phyloP scores from a whole-genome alignment of 2,888 invertebrate genomes.

The Scaeva pyrastri region DNA sequence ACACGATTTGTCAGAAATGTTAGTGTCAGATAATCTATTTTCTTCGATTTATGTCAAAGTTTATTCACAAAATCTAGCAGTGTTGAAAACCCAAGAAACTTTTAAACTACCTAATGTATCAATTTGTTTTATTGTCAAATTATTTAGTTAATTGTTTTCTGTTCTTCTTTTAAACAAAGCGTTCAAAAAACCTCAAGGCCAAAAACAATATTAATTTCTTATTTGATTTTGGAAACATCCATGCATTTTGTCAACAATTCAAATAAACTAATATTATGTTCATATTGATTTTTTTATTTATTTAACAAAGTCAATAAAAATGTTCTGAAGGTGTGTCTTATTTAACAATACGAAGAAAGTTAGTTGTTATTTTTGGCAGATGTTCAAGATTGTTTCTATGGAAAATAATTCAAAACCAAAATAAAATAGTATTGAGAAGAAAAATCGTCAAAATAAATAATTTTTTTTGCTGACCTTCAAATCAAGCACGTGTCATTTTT shows the following conservation, averaged over 20 bases:
- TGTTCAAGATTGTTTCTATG: slow-evolving; percentile 5
- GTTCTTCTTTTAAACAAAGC: no score
- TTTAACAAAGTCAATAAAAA: no score
- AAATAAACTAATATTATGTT: slow-evolving; percentile 1
- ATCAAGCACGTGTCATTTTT: not conserved
- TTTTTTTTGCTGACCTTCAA: not conserved
- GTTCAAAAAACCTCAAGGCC: no score
- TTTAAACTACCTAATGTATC: no score
- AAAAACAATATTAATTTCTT: not conserved
- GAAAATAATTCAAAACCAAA: not conserved
- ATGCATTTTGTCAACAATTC: not conserved
- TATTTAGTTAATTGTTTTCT: no score
- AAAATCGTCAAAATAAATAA: not conserved
- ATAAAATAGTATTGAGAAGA: not conserved
- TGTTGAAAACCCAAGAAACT: no score
- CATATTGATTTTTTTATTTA: not conserved
- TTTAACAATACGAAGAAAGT: not conserved
- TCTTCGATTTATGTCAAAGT: no score
- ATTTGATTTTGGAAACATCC: not conserved
- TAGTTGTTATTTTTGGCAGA: slow-evolving; percentile 7
- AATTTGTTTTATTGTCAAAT: no score
- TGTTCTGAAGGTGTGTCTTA: slow-evolving; percentile 7
- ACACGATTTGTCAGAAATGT: no score
- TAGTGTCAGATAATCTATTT: no score
- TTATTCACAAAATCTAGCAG: no score